A percentile compares a stretch with the other conserved stretches of the same genome.
Conservation (phyloP, 2,113 vertebrate species). For the human (Homo sapiens) region DNA sequence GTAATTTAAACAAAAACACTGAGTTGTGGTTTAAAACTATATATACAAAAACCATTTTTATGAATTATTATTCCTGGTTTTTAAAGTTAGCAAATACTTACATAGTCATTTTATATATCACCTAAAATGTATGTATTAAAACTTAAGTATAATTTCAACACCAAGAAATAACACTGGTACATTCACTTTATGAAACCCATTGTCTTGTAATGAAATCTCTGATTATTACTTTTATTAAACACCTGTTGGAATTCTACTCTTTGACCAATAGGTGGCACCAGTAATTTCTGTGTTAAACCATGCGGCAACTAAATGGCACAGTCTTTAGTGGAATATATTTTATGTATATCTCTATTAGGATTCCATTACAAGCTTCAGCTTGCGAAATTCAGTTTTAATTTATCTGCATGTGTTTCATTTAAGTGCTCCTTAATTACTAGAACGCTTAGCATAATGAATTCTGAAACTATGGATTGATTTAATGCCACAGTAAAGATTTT, state of each 20-base stretch:
- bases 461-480: constrained; percentile 79
- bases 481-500: constrained; percentile 77
- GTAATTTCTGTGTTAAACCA: constrained; percentile 69
- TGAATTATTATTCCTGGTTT: not conserved
- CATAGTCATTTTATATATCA: not conserved
- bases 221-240: not conserved
- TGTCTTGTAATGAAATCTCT: not conserved
- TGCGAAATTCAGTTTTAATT: constrained; percentile 74
- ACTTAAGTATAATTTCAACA: constrained; percentile 28
- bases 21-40: not conserved
- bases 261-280: constrained; percentile 80
- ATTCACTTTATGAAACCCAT: not conserved
- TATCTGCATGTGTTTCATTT: constrained; percentile 71
- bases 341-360: constrained; percentile 58
- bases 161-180: not conserved
- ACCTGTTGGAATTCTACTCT: not conserved
- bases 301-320: not conserved
- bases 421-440: constrained; percentile 77
- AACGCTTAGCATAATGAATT: constrained; percentile 72
- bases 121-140: not conserved
- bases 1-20: constrained; percentile 18
- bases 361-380: constrained; percentile 68
- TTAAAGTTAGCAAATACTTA: not conserved
- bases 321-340: constrained; percentile 40
- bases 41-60: not conserved